These are phyloP conservation scores for Aviceda subcristata DNA, from an alignment of 2,113 vertebrate species.

Conservation along the genomic window DNA sequence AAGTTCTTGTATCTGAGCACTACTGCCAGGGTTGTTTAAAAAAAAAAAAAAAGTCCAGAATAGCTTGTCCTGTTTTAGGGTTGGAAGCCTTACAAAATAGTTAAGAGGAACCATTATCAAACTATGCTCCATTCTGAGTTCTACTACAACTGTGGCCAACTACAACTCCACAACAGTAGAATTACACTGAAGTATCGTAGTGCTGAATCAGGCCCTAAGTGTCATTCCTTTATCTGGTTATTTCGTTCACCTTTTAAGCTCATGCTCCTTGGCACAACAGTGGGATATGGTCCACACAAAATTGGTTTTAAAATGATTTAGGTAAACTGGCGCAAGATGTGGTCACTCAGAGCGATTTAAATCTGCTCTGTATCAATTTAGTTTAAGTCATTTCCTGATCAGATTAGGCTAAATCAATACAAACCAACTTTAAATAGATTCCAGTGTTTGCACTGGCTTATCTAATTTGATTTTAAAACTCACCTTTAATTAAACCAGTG, in stretches of 20 bases:
- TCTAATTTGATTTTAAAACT: slow-evolving; percentile 17
- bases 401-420: slow-evolving; percentile 11
- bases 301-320: background rate
- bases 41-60: slow-evolving; percentile 13
- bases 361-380: background rate
- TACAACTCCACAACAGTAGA: background rate
- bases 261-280: background rate
- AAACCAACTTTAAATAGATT: background rate
- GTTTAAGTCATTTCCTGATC: slow-evolving; percentile 7
- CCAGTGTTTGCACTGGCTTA: background rate
- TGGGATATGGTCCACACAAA: background rate
- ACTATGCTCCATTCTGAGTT: background rate
- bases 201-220: background rate
- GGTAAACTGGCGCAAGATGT: background rate
- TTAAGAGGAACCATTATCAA: slow-evolving; percentile 35
- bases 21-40: slow-evolving; percentile 12
- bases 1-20: slow-evolving; percentile 47
- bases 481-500: background rate
- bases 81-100: slow-evolving; percentile 50
- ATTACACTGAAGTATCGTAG: background rate
- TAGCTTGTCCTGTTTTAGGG: background rate
- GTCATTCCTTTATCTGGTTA: background rate
- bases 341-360: background rate
- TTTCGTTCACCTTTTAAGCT: background rate
- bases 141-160: background rate